Percentiles rank a stretch among this genome's conserved stretches.
These are phyloP conservation scores for Proisotoma minuta DNA, from an alignment of 2,888 invertebrate species.

Conservation along the genomic window DNA sequence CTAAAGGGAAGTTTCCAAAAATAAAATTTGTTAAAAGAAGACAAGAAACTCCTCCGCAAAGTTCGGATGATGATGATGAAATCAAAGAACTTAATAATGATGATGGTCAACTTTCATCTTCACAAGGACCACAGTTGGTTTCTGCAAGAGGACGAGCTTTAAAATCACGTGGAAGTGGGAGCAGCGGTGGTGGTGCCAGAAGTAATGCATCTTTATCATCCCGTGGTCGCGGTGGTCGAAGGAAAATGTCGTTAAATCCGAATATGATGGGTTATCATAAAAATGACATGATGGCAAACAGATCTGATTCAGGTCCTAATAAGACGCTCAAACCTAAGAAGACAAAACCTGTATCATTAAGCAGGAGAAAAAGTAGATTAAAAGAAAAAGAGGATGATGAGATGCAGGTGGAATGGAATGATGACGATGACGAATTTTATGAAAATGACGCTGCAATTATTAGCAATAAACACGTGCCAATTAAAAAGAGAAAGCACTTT, in stretches of 20 bases:
- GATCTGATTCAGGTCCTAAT: constrained; percentile 18
- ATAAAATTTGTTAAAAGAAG: constrained; percentile 2
- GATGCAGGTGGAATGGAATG: constrained; percentile 11
- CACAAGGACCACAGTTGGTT: neutral
- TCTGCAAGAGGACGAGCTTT: constrained; percentile 17
- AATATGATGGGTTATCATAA: neutral
- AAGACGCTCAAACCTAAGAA: constrained; percentile 21
- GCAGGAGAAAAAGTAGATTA: constrained; percentile 37
- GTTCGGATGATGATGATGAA: neutral
- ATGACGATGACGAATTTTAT: constrained; percentile 8
- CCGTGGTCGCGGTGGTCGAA: constrained; percentile 1
- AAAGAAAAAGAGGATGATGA: constrained; percentile 39
- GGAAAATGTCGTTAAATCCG: neutral
- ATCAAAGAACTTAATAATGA: neutral
- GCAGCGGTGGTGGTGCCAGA: constrained; percentile 15
- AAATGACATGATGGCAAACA: neutral
- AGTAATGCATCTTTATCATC: too few species aligned
- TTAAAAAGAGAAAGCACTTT: neutral
- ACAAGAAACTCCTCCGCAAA: neutral
- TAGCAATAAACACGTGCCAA: constrained; percentile 3
- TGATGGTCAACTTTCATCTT: neutral
- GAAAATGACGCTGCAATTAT: constrained; percentile 6
- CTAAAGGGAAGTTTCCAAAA: constrained; percentile 11
- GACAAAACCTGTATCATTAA: constrained; percentile 24
- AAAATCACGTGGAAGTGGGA: constrained; percentile 11